phyloP scores from a whole-genome alignment of 2,888 invertebrate species.

The Apocheima hispidaria region DNA sequence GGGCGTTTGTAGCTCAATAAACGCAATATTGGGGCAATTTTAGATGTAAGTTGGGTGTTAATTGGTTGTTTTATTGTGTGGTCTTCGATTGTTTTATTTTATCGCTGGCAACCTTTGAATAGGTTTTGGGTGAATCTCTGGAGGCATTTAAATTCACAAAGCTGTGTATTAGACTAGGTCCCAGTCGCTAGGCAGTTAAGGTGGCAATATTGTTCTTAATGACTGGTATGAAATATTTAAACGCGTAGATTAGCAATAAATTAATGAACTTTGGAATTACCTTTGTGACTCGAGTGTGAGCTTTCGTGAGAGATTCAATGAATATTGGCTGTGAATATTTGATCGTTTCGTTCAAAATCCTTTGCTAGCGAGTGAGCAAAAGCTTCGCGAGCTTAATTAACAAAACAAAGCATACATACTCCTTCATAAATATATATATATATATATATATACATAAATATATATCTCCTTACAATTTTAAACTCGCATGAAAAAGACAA shows the following conservation, averaged over 20 bases:
- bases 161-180: not conserved
- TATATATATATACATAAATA: too few species aligned
- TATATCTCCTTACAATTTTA: too few species aligned
- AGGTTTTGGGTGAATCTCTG: not conserved
- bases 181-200: not conserved
- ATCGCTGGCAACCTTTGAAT: slow-evolving; percentile 1
- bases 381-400: not conserved
- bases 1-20: slow-evolving; percentile 32
- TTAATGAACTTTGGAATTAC: slow-evolving; percentile 13
- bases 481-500: too few species aligned
- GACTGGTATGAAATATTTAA: slow-evolving; percentile 7
- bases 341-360: slow-evolving; percentile 1
- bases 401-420: not conserved
- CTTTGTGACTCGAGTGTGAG: slow-evolving; percentile 3
- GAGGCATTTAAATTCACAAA: not conserved
- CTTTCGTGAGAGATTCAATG: slow-evolving; percentile 2
- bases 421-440: too few species aligned
- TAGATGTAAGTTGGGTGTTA: slow-evolving; percentile 30
- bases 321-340: slow-evolving; percentile 13
- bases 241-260: slow-evolving; percentile 10
- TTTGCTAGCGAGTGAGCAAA: not conserved
- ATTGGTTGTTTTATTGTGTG: slow-evolving; percentile 31
- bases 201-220: slow-evolving; percentile 5
- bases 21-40: slow-evolving; percentile 26
- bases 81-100: slow-evolving; percentile 17